Base-by-base conservation (phyloP, 2,797 vertebrate genomes). In the Nyctalus aviator region DNA sequence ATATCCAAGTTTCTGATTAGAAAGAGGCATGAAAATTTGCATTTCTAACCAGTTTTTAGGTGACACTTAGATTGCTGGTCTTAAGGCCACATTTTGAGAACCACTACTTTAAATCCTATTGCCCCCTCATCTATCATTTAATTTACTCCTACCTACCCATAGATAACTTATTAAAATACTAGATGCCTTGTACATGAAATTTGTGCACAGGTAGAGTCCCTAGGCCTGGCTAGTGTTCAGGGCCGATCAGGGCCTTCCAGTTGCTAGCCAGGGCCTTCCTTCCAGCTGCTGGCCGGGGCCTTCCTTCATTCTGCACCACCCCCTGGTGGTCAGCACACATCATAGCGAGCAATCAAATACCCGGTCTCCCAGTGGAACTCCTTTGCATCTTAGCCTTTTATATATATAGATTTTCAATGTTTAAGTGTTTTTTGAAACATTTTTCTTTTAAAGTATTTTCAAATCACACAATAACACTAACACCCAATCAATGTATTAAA, bases 41-140 rank as follows among this genome's bases (percentile, higher is more conserved):
- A 89, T 79, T 78, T 90, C 46, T 77, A 91, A 15, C 15, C 62
- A 85, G 27, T 88, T 75, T n/a, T 88, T 78, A 35, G 8, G 55
- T 66, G 37, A 76, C 82, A 79, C 11, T 76, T 68, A 76, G 48
- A 72, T 57, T 84, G 12, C 20, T 73, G 44, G 35, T 32, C 62
- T 57, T 71, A 53, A 21, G 13, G 55, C 25, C 68, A 91, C 32
- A 50, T 75, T 93, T 90, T 84, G n/a, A 93, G 84, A 95, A 81
- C 4, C 48, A 90, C 48, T 48, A 48, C 84, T 48, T 92, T 91
- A 94, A 95, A 87, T 4, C 18, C 13, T 55, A 35, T 27, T 79
- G 71, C 37, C 35, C 21, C 30, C 9, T 83, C 46, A 91, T 57
- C 37, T 71, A 82, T 25, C 48, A 89, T 41, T 2, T 23, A 5